These are phyloP conservation scores for Drosophila tsacasi DNA, from an alignment of 1,140 invertebrate genomes.

Conservation along the genomic window DNA sequence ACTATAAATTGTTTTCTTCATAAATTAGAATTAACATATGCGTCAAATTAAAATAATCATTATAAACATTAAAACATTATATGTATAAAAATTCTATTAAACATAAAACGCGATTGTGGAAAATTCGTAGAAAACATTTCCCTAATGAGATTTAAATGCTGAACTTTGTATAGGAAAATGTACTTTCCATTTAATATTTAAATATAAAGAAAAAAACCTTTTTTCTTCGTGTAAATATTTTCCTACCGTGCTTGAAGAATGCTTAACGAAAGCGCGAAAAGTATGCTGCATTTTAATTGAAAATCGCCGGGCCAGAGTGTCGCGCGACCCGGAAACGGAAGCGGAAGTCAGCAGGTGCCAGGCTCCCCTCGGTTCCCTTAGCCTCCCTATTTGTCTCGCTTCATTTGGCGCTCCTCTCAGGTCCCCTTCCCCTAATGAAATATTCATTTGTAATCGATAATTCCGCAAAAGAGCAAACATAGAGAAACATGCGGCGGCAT, in stretches of 20 bases:
- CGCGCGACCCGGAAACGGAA: conserved; percentile 63
- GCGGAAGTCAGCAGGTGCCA: conserved; percentile 35
- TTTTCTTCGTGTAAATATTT: background rate
- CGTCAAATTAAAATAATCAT: too few relatives aligned
- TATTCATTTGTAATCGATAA: conserved; percentile 83
- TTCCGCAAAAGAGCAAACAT: conserved; percentile 69
- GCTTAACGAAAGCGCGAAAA: conserved; percentile 29
- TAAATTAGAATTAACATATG: too few relatives aligned
- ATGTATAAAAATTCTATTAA: too few relatives aligned
- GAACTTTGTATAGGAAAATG: rapidly evolving
- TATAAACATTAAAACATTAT: too few relatives aligned
- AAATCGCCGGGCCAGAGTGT: conserved; percentile 44
- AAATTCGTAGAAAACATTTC: too few relatives aligned
- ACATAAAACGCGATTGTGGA: too few relatives aligned
- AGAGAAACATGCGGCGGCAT: conserved; percentile 66
- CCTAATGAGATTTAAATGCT: too few relatives aligned
- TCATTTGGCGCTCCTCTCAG: conserved; percentile 7
- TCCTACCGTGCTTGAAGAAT: conserved; percentile 8
- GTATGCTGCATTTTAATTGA: conserved; percentile 76
- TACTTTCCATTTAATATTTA: background rate
- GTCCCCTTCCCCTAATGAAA: conserved; percentile 65
- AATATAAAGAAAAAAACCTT: background rate
- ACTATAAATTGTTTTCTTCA: too few relatives aligned
- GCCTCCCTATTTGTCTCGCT: background rate
- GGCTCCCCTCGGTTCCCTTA: background rate